Conservation (phyloP, 2,113 vertebrate species). For the Brachypteracias leptosomus region DNA sequence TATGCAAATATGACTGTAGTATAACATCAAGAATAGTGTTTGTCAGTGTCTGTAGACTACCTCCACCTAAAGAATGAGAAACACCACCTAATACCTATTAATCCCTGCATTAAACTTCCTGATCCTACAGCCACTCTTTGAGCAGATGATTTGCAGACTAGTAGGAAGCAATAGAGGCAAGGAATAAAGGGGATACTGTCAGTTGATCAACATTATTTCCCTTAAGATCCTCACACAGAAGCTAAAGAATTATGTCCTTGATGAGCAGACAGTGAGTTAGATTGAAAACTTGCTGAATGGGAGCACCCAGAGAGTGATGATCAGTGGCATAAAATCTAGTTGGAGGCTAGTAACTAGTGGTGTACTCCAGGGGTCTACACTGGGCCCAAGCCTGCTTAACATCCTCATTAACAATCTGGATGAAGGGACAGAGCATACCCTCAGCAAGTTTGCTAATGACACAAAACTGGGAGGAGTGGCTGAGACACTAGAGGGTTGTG, state of each 20-base stretch:
- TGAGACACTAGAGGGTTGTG: background rate
- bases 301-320: accelerated
- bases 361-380: background rate
- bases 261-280: background rate
- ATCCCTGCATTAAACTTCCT: background rate
- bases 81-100: background rate
- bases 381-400: background rate
- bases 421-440: background rate
- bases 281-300: background rate
- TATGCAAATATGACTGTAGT: background rate
- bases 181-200: background rate
- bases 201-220: background rate
- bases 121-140: background rate
- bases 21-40: background rate
- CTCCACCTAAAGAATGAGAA: background rate
- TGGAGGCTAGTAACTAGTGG: background rate
- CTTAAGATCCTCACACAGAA: background rate
- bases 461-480: background rate
- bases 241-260: background rate
- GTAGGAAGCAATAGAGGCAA: background rate
- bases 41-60: background rate
- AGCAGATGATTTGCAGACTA: background rate
- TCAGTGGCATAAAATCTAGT: background rate
- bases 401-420: background rate
- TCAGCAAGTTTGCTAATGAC: background rate